phyloP scores from a whole-genome alignment of 2,888 invertebrate species.

The Ophonus ardosiacus region DNA sequence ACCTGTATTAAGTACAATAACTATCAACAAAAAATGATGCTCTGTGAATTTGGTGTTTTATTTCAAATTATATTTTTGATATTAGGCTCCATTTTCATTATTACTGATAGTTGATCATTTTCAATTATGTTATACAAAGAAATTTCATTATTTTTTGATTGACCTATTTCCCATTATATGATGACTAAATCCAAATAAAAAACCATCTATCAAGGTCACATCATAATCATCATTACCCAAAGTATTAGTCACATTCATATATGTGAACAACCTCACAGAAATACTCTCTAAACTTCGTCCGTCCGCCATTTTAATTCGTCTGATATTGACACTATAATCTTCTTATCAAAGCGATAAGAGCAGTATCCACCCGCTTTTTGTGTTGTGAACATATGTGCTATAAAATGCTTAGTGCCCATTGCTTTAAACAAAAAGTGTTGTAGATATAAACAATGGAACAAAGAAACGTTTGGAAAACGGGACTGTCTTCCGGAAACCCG shows the following conservation, averaged over 20 bases:
- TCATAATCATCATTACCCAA: not conserved
- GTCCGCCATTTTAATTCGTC: slow-evolving; percentile 13
- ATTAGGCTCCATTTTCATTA: not conserved
- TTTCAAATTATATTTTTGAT: not conserved
- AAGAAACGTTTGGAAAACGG: not conserved
- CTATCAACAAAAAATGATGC: too few species aligned
- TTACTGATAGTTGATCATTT: not conserved
- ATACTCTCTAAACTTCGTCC: not conserved
- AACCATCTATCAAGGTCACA: slow-evolving; percentile 28
- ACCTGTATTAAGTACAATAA: too few species aligned
- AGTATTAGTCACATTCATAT: not conserved
- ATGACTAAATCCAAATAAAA: slow-evolving; percentile 28
- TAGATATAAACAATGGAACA: slow-evolving; percentile 30
- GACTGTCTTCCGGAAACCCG: not conserved
- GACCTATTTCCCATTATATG: slow-evolving; percentile 11
- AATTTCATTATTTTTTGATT: not conserved
- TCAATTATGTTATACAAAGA: not conserved
- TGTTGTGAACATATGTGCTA: slow-evolving; percentile 41
- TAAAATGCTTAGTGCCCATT: not conserved
- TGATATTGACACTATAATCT: slow-evolving; percentile 33
- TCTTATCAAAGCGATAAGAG: slow-evolving; percentile 23
- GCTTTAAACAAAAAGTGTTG: slow-evolving; percentile 5
- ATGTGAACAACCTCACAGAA: not conserved
- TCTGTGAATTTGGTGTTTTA: not conserved
- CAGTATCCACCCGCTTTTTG: slow-evolving; percentile 29